A percentile compares a stretch with the other conserved stretches of the same genome.
Conservation (phyloP, 2,113 vertebrate genomes). For the Paracyprichromis sp. region DNA sequence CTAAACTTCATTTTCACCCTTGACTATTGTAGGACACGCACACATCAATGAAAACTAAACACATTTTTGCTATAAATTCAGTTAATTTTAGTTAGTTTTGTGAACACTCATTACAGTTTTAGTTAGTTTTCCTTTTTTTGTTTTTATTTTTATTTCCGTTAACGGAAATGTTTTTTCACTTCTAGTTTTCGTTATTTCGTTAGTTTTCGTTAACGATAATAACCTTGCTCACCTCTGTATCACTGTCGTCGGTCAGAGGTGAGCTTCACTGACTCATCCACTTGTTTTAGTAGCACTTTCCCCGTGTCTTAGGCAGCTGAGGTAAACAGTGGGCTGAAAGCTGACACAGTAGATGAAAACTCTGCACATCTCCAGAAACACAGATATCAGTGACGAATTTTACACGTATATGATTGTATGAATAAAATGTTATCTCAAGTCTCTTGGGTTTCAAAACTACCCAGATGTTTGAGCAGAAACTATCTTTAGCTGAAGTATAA, state of each 20-base stretch:
- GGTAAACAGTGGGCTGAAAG: neutral
- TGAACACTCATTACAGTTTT: no score
- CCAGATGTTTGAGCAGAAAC: neutral
- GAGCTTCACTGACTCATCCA: neutral
- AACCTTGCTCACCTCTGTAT: neutral
- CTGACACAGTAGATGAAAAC: neutral
- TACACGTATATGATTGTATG: neutral
- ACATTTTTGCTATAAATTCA: no score
- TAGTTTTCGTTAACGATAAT: no score
- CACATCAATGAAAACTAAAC: no score
- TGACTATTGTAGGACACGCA: no score
- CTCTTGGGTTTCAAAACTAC: neutral
- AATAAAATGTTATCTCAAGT: neutral
- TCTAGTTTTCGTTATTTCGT: no score
- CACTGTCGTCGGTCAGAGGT: accelerated
- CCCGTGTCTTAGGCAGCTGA: neutral
- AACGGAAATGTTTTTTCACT: no score
- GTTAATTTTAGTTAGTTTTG: no score
- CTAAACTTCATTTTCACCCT: no score
- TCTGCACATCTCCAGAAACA: neutral
- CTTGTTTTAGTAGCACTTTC: neutral
- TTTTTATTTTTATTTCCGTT: no score
- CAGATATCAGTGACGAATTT: neutral
- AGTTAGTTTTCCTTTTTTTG: no score
- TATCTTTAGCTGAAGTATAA: neutral